Base-by-base conservation (phyloP, 2,113 vertebrate genomes). In the Geococcyx californianus region DNA sequence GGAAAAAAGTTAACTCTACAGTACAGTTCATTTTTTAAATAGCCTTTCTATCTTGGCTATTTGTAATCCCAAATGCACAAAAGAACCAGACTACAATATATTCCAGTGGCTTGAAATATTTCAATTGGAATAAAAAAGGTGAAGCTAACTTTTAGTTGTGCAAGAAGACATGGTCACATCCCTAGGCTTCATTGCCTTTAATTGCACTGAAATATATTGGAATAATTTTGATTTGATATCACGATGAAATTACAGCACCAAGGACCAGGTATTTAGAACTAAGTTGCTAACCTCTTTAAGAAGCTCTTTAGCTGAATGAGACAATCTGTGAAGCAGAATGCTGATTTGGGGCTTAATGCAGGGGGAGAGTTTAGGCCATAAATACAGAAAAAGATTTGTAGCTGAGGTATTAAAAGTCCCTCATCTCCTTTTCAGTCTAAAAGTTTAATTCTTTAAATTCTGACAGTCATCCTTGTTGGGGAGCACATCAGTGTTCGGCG, bases 41-140 rank as follows among this genome's bases (percentile, higher is more conserved):
- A n/a, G n/a, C n/a, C n/a, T n/a, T n/a, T n/a, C n/a, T n/a, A 62
- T 87, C 55, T 88, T 94, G 67, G 64, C 83, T 97, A 87, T 88
- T 96, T 98, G 95, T 91, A 84, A 96, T 93, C 92, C 82, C 81
- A 95, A 92, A 86, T 76, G 81, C 69, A 86, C 51, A 68, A 68
- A 90, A 89, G 59, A 94, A 75, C 21, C 29, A 96, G 81, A 80
- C 68, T 94, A 81, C 34, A 86, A 87, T 82, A 75, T 94, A 91
- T 97, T 82, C 94, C 92, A 95, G 89, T 92, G 76, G 63, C 77
- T 93, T 96, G 84, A 97, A 97, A 89, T 84, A 80, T 96, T 90
- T 75, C 59, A 49, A 10, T 33, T 94, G 81, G 88, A 95, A 80
- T 26, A 60, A 82, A 52, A 49, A 73, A 62, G 84, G 28, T 68